These are phyloP conservation scores for Gnathonemus echidnorhynchus DNA, from an alignment of 2,113 vertebrate genomes.

Conservation along the genomic window DNA sequence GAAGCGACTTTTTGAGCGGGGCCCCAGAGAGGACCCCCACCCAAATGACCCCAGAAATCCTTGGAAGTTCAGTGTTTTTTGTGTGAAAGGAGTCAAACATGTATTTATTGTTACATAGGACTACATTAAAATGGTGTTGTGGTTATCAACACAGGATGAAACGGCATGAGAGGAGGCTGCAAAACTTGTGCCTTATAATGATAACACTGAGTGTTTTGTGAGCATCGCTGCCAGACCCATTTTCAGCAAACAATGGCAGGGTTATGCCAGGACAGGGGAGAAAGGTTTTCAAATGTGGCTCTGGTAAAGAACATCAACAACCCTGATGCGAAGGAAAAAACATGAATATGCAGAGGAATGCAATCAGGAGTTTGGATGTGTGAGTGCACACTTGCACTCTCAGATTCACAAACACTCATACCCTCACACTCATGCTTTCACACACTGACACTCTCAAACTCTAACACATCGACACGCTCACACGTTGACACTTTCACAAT, in stretches of 20 bases:
- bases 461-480: no score
- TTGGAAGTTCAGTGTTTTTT: not conserved
- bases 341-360: not conserved
- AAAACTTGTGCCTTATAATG: not conserved
- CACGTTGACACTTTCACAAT: no score
- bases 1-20: not conserved
- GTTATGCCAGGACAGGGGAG: constrained; percentile 14
- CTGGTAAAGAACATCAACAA: not conserved
- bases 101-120: not conserved
- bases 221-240: not conserved
- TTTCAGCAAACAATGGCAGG: constrained; percentile 15
- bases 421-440: no score
- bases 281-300: not conserved
- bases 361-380: not conserved
- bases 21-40: not conserved
- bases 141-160: not conserved
- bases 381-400: not conserved
- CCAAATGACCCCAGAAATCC: not conserved
- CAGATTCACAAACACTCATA: no score
- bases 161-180: not conserved
- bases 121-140: not conserved
- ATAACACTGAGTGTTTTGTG: not conserved
- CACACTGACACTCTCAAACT: no score
- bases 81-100: not conserved
- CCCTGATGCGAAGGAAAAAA: not conserved